Percentiles rank a stretch among this genome's conserved stretches.
phyloP scores from a whole-genome alignment of 2,888 invertebrate genomes.

The Drosophila nigricruria region DNA sequence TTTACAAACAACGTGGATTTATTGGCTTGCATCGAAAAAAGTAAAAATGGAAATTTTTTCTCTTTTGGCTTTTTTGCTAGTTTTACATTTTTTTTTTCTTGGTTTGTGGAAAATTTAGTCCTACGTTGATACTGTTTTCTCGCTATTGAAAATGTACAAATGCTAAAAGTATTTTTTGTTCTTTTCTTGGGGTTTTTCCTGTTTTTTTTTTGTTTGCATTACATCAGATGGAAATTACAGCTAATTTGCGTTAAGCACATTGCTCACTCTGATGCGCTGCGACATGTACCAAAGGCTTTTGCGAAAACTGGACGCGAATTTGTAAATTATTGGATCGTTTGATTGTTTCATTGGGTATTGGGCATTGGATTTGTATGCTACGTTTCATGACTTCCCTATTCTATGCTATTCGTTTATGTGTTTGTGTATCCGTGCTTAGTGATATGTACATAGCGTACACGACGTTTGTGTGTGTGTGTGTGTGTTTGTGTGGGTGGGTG shows the following conservation, averaged over 20 bases:
- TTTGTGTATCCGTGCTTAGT: not conserved
- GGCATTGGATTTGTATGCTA: slow-evolving; percentile 3
- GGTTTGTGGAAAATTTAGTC: slow-evolving; percentile 14
- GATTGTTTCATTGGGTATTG: not conserved
- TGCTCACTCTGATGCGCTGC: slow-evolving; percentile 17
- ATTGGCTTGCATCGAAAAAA: slow-evolving; percentile 33
- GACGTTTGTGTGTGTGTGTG: not conserved
- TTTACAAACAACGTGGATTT: slow-evolving; percentile 55
- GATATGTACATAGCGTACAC: slow-evolving; percentile 18
- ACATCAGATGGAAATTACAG: slow-evolving; percentile 21
- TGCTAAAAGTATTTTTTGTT: slow-evolving; percentile 31
- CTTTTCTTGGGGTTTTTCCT: not conserved
- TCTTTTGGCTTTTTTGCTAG: slow-evolving; percentile 1
- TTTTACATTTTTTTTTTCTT: not conserved
- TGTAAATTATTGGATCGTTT: slow-evolving; percentile 5
- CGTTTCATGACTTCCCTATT: slow-evolving; percentile 15
- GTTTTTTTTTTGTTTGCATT: slow-evolving; percentile 9
- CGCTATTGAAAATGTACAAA: slow-evolving; percentile 9
- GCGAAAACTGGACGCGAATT: slow-evolving; percentile 34
- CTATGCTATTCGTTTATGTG: slow-evolving; percentile 9
- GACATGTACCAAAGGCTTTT: slow-evolving; percentile 26
- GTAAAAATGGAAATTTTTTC: slow-evolving; percentile 11
- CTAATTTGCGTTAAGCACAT: slow-evolving; percentile 21
- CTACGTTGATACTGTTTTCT: slow-evolving; percentile 17
- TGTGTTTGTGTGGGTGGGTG: not conserved